These are phyloP conservation scores for Ploceus nigricollis DNA, from an alignment of 2,113 vertebrate species.

Conservation along the genomic window DNA sequence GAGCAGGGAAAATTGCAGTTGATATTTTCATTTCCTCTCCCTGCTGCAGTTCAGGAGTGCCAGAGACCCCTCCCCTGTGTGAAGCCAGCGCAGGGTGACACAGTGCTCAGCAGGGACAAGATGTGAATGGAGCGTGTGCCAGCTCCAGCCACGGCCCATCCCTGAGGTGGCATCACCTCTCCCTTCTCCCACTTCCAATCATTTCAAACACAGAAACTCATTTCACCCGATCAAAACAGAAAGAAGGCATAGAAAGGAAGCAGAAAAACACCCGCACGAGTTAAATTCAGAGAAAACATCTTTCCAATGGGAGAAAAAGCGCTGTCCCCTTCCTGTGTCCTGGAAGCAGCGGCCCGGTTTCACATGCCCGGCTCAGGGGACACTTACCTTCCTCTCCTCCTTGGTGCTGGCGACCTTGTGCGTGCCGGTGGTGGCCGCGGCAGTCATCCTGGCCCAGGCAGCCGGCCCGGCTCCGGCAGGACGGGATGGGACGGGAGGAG, in stretches of 20 bases:
- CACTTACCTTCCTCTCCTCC: conserved; percentile 87
- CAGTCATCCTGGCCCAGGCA: conserved; percentile 74
- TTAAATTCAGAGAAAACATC: not conserved
- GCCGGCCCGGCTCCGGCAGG: not conserved
- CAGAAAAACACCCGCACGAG: accelerated
- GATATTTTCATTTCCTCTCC: not conserved
- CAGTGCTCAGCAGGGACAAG: not conserved
- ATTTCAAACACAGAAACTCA: not conserved
- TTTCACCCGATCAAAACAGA: conserved; percentile 63
- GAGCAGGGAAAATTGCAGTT: not conserved
- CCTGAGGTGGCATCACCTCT: not conserved
- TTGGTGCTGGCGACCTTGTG: conserved; percentile 77
- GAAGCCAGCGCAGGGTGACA: accelerated
- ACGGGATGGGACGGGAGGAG: accelerated
- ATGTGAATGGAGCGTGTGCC: accelerated
- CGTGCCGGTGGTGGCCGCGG: conserved; percentile 60
- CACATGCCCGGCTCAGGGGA: accelerated
- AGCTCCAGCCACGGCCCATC: not conserved
- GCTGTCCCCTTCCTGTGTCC: not conserved
- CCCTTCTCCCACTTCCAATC: not conserved
- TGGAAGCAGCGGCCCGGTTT: accelerated
- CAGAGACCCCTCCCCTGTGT: not conserved
- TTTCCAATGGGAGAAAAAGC: not conserved
- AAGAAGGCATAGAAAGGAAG: not conserved
- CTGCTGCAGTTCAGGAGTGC: not conserved